Conservation (phyloP, 2,113 vertebrate species). For the Tretioscincus oriximinensis region DNA sequence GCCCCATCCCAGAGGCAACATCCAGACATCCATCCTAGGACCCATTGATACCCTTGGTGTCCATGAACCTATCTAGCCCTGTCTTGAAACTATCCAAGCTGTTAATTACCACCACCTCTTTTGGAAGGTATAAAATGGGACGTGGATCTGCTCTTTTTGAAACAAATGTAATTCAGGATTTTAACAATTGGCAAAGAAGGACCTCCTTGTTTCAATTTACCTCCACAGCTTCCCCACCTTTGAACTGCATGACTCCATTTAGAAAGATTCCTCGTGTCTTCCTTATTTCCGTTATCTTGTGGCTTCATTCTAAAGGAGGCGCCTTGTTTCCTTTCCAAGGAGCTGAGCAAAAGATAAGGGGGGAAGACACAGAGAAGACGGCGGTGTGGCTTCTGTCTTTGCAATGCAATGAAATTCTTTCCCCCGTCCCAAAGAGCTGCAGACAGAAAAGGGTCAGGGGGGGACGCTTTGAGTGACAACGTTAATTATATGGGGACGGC, state of each 20-base stretch:
- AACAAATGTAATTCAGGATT: no score
- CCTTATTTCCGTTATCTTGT: background rate
- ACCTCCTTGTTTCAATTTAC: no score
- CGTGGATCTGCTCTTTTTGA: no score
- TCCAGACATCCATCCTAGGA: no score
- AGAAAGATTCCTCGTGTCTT: background rate
- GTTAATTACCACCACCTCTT: no score
- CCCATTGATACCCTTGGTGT: no score
- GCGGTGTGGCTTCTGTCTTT: constrained; percentile 15
- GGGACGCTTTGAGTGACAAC: constrained; percentile 54
- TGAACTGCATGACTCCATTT: background rate
- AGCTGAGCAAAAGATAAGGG: background rate
- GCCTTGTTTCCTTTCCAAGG: background rate
- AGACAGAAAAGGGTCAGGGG: constrained; percentile 28
- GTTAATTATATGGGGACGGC: constrained; percentile 47
- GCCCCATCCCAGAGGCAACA: no score
- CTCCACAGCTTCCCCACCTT: no score
- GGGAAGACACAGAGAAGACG: background rate
- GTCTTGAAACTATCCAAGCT: no score
- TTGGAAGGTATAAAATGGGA: no score
- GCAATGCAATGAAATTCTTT: constrained; percentile 23
- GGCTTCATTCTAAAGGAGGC: background rate
- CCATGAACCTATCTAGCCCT: no score
- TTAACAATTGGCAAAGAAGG: no score
- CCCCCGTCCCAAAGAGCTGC: constrained; percentile 23